Evolutionary conservation across 2,113 vertebrate genomes (phyloP).

Genomic region (Bucco capensis): DNA sequence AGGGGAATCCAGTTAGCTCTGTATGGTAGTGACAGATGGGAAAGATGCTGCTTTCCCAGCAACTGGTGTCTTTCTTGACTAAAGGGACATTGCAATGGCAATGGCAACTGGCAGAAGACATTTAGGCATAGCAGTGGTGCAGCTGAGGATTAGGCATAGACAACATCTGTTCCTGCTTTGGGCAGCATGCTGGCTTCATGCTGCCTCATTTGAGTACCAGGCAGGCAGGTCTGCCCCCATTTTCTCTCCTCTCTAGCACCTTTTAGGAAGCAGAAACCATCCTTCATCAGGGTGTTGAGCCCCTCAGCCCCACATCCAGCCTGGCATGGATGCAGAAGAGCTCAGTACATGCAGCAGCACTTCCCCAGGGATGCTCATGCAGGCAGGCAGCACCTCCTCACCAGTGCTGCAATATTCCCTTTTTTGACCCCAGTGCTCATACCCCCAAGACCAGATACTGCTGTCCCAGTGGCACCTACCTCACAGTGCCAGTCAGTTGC

Average conservation of each 20-base stretch:
- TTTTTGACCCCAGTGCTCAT: neutral
- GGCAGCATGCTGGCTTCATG: fast-evolving
- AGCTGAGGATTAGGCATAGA: neutral
- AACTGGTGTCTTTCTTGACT: neutral
- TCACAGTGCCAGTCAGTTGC: fast-evolving
- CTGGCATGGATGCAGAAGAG: neutral
- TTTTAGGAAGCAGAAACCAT: neutral
- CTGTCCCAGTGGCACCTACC: slow-evolving; percentile 19
- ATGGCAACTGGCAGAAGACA: neutral
- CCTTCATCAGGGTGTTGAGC: neutral
- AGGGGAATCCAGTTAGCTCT: neutral
- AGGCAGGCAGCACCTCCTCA: neutral
- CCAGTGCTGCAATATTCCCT: neutral
- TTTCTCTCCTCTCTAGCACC: neutral
- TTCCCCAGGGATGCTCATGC: neutral
- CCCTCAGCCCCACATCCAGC: neutral
- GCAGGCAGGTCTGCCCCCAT: neutral
- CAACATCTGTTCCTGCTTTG: neutral
- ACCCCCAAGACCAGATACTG: neutral
- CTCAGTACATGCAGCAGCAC: neutral
- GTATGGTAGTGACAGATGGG: fast-evolving
- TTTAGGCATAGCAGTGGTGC: neutral
- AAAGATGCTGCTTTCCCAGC: neutral
- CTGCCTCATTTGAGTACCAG: fast-evolving
- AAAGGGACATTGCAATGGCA: neutral